Conservation (phyloP, 1,140 invertebrate species). For the Ruditapes philippinarum region DNA sequence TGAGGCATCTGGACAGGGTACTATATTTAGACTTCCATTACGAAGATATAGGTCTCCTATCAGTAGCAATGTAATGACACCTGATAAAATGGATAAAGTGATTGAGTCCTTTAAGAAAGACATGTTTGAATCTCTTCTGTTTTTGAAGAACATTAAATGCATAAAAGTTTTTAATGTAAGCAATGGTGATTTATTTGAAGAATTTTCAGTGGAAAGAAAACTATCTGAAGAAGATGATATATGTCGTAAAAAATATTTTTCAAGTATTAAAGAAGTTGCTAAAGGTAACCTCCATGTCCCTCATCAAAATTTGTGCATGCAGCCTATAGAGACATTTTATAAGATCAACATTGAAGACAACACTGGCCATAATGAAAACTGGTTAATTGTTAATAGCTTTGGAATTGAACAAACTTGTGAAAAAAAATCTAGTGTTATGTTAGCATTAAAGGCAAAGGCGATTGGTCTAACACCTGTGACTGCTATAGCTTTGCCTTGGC, state of each 20-base stretch:
- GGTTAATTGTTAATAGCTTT: constrained; percentile 75
- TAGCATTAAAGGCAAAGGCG: constrained; percentile 61
- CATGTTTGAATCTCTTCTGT: constrained; percentile 73
- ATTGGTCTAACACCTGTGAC: constrained; percentile 73
- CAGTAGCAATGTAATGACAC: constrained; percentile 72
- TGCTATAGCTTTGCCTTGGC: not conserved
- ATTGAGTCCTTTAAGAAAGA: constrained; percentile 76
- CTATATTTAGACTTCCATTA: constrained; percentile 76
- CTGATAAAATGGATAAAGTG: constrained; percentile 71
- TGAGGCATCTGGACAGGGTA: constrained; percentile 47
- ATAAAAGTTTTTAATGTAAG: constrained; percentile 6
- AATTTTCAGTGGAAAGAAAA: constrained; percentile 67
- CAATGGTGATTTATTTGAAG: constrained; percentile 36
- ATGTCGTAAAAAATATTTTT: constrained; percentile 57
- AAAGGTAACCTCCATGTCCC: not conserved
- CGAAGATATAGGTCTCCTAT: constrained; percentile 74
- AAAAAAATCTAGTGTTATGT: not conserved
- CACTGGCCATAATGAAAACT: constrained; percentile 35
- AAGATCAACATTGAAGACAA: constrained; percentile 63
- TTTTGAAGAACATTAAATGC: constrained; percentile 77
- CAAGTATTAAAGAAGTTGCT: constrained; percentile 18
- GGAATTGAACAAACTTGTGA: constrained; percentile 70
- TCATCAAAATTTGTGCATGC: constrained; percentile 7
- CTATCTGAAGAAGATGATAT: constrained; percentile 55
- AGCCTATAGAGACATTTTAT: constrained; percentile 31